These are phyloP conservation scores for Clivina fossor DNA, from an alignment of 2,888 invertebrate genomes.

Conservation along the genomic window DNA sequence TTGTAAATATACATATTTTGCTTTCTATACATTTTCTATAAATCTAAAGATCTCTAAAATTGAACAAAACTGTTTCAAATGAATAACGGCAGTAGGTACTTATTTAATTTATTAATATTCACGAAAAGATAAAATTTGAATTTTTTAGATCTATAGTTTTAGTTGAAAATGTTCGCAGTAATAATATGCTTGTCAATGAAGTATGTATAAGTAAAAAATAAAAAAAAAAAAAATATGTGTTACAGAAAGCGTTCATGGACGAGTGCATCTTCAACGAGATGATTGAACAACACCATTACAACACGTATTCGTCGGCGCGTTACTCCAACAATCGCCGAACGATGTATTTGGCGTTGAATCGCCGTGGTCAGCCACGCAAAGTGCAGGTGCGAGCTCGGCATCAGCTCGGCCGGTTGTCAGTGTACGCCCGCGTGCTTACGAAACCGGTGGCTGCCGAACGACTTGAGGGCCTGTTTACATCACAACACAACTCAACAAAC, in stretches of 20 bases:
- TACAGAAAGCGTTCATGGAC: constrained; percentile 81
- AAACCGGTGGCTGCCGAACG: constrained; percentile 57
- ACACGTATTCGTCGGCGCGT: constrained; percentile 77
- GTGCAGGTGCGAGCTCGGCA: constrained; percentile 68
- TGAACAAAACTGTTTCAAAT: too few relatives aligned
- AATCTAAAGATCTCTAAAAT: too few relatives aligned
- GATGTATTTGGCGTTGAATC: constrained; percentile 75
- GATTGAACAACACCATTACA: constrained; percentile 82
- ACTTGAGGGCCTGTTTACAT: constrained; percentile 53
- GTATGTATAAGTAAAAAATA: too few relatives aligned
- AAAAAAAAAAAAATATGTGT: constrained; percentile 43
- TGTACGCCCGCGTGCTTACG: constrained; percentile 72
- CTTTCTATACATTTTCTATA: too few relatives aligned
- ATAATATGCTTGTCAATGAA: too few relatives aligned
- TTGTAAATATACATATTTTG: too few relatives aligned
- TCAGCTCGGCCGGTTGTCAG: constrained; percentile 71
- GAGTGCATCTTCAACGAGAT: constrained; percentile 84
- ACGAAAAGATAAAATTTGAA: too few relatives aligned
- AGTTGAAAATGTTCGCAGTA: too few relatives aligned
- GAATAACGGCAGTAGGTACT: too few relatives aligned
- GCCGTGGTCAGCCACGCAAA: constrained; percentile 70
- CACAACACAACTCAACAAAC: constrained; percentile 46
- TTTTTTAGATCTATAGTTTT: too few relatives aligned
- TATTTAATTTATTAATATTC: too few relatives aligned
- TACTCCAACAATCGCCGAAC: constrained; percentile 71